These are phyloP conservation scores for Harmothoe impar DNA, from an alignment of 2,888 invertebrate genomes.

Conservation along the genomic window DNA sequence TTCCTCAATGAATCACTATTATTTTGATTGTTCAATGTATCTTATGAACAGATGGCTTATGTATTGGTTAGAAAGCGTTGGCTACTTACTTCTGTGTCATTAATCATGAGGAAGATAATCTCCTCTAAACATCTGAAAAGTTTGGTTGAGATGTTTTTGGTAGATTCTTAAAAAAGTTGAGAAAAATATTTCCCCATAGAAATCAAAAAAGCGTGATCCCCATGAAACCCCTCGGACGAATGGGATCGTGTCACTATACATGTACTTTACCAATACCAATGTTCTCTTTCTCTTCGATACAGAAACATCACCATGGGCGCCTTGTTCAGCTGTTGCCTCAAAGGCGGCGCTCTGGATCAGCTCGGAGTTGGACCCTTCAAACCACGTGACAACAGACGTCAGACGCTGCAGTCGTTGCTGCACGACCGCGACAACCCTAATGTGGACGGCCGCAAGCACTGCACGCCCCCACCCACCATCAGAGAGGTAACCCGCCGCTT, in stretches of 20 bases:
- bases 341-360: conserved; percentile 55
- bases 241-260: not conserved
- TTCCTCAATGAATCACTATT: too few relatives aligned
- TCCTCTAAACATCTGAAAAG: too few relatives aligned
- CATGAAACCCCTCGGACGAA: too few relatives aligned
- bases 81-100: too few relatives aligned
- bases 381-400: conserved; percentile 61
- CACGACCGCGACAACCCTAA: conserved; percentile 59
- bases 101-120: too few relatives aligned
- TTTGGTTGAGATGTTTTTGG: too few relatives aligned
- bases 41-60: too few relatives aligned
- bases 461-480: conserved; percentile 34
- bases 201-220: too few relatives aligned
- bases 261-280: not conserved
- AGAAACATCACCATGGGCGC: conserved; percentile 55
- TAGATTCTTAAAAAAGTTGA: too few relatives aligned
- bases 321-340: conserved; percentile 64
- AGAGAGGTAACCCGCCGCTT: conserved; percentile 61
- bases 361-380: conserved; percentile 13
- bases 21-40: too few relatives aligned
- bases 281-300: not conserved
- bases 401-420: conserved; percentile 60
- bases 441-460: conserved; percentile 60
- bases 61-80: too few relatives aligned
- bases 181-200: too few relatives aligned